Evolutionary conservation across 2,113 vertebrate species (phyloP).

Genomic region (Myodes glareolus): DNA sequence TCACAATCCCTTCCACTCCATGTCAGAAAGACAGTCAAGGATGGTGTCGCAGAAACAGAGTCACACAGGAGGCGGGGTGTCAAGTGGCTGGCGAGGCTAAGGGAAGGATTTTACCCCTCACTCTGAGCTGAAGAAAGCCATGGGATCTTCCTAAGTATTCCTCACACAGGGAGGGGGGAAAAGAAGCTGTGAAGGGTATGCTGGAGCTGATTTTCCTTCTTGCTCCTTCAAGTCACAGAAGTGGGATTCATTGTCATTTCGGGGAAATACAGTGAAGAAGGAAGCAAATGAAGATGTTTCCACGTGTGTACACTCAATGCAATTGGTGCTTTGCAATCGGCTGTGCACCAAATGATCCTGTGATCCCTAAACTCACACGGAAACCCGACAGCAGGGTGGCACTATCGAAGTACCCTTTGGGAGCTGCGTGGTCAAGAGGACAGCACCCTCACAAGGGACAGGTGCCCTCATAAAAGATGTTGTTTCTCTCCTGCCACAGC

Average conservation of each 20-base stretch:
- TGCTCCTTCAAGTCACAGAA: not conserved
- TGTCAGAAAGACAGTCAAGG: not conserved
- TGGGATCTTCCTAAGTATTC: not conserved
- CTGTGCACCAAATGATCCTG: not conserved
- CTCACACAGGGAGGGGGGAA: not conserved
- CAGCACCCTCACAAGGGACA: no score
- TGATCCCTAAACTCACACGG: no score
- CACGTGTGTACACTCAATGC: rapidly evolving
- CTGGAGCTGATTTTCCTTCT: not conserved
- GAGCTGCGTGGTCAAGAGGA: not conserved
- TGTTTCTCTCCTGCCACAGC: no score
- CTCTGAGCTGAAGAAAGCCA: not conserved
- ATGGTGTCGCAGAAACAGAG: not conserved
- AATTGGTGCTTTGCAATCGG: not conserved
- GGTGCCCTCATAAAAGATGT: not conserved
- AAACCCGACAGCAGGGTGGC: not conserved
- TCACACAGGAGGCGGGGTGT: not conserved
- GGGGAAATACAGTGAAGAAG: not conserved
- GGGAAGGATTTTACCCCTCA: not conserved
- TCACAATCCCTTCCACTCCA: not conserved
- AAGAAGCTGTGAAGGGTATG: not conserved
- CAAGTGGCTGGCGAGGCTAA: rapidly evolving
- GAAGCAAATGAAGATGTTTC: not conserved
- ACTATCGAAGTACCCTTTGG: no score
- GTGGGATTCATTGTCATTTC: not conserved